These are phyloP conservation scores for Pygoscelis antarcticus DNA, from an alignment of 2,113 vertebrate species.

Conservation along the genomic window DNA sequence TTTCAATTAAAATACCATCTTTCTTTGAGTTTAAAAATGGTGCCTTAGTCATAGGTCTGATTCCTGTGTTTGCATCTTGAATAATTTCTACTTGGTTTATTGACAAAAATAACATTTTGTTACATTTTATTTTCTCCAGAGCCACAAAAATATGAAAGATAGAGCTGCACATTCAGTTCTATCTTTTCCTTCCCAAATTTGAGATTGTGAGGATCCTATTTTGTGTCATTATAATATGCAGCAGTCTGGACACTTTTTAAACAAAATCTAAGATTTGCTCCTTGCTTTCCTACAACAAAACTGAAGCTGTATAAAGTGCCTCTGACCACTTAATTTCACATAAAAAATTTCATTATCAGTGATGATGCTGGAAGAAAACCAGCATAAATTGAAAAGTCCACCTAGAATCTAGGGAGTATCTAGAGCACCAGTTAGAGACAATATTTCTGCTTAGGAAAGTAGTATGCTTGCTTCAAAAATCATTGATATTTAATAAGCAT, in stretches of 20 bases:
- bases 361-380: not conserved
- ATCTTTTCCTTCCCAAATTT: not conserved
- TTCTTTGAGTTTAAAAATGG: constrained; percentile 32
- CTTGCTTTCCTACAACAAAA: not conserved
- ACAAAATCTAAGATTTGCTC: not conserved
- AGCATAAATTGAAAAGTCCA: not conserved
- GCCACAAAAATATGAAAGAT: not conserved
- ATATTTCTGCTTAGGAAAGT: not conserved
- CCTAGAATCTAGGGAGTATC: not conserved
- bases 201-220: not conserved
- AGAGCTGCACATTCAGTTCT: not conserved
- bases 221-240: not conserved
- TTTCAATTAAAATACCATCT: not conserved
- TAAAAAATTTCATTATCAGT: not conserved
- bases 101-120: constrained; percentile 32
- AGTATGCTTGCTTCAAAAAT: not conserved
- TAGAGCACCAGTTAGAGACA: not conserved
- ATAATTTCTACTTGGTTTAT: constrained; percentile 34
- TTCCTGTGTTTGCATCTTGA: constrained; percentile 23
- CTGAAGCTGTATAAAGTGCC: not conserved
- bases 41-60: constrained; percentile 24
- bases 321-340: not conserved
- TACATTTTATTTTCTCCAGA: not conserved
- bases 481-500: not conserved
- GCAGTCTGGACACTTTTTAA: not conserved